These are phyloP conservation scores for Archivesica marissinica DNA, from an alignment of 1,140 invertebrate species.

Conservation along the genomic window DNA sequence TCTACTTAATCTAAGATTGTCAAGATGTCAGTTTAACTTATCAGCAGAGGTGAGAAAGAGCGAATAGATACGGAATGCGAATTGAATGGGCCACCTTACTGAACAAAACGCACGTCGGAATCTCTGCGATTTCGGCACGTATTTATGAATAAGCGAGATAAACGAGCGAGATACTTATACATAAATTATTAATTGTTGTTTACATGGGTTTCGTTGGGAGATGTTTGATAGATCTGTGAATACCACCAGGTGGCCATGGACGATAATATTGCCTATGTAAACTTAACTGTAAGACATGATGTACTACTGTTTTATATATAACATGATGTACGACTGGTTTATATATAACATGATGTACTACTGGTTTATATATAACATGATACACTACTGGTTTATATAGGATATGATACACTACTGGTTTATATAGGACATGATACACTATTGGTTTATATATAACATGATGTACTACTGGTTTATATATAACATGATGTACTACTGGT, in stretches of 20 bases:
- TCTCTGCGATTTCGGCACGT: conserved; percentile 71
- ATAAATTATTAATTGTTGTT: conserved; percentile 65
- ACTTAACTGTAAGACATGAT: not conserved
- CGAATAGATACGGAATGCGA: conserved; percentile 47
- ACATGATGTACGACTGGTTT: not conserved
- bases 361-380: too few species aligned
- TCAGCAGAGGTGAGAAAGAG: conserved; percentile 63
- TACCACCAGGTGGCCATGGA: conserved; percentile 37
- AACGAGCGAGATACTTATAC: conserved; percentile 65
- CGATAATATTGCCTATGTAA: conserved; percentile 42
- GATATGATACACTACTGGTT: too few species aligned
- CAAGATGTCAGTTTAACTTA: conserved; percentile 63
- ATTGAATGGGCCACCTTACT: conserved; percentile 46
- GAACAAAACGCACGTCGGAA: conserved; percentile 54
- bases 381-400: too few species aligned
- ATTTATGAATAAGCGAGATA: conserved; percentile 73
- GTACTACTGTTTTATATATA: not conserved
- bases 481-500: too few species aligned
- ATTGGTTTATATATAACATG: too few species aligned
- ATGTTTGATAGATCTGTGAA: conserved; percentile 49
- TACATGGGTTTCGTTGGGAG: conserved; percentile 31
- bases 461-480: too few species aligned
- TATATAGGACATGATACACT: too few species aligned
- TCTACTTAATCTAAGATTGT: conserved; percentile 53
- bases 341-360: too few species aligned